A percentile compares a stretch with the other conserved stretches of the same genome.
These are phyloP conservation scores for Tetanocera ferruginea DNA, from an alignment of 2,888 invertebrate genomes.

Conservation along the genomic window DNA sequence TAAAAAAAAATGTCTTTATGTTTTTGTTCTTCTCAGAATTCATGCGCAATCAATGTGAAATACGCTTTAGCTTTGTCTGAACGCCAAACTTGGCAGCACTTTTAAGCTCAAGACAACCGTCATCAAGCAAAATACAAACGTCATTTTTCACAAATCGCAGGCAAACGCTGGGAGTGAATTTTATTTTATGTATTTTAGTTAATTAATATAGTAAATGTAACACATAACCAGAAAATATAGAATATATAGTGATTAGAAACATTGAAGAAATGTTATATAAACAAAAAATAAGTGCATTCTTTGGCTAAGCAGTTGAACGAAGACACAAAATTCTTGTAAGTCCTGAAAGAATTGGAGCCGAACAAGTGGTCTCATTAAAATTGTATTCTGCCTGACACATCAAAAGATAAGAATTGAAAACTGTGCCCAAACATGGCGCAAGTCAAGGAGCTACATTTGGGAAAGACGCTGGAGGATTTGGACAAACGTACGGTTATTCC, in stretches of 20 bases:
- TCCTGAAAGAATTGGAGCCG: not conserved
- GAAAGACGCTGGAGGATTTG: slow-evolving; percentile 74
- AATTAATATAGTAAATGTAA: not conserved
- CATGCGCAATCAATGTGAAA: too few species aligned
- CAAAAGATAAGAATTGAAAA: too few species aligned
- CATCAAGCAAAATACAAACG: not conserved
- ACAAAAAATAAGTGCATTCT: too few species aligned
- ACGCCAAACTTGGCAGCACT: slow-evolving; percentile 6
- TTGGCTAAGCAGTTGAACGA: not conserved
- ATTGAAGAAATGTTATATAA: not conserved
- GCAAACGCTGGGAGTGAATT: not conserved
- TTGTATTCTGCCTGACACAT: not conserved
- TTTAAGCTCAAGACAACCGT: not conserved
- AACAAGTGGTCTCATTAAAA: not conserved
- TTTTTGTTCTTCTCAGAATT: too few species aligned
- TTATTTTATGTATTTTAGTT: not conserved
- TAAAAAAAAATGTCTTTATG: too few species aligned
- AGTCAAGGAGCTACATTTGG: slow-evolving; percentile 71
- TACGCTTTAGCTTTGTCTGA: too few species aligned
- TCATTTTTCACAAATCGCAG: not conserved
- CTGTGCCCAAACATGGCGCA: slow-evolving; percentile 55
- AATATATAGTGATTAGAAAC: not conserved
- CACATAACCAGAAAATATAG: not conserved
- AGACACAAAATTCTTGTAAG: not conserved
- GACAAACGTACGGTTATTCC: slow-evolving; percentile 71